Evolutionary conservation across 1,140 invertebrate species (phyloP).

Genomic region (Heliconius hermathena): DNA sequence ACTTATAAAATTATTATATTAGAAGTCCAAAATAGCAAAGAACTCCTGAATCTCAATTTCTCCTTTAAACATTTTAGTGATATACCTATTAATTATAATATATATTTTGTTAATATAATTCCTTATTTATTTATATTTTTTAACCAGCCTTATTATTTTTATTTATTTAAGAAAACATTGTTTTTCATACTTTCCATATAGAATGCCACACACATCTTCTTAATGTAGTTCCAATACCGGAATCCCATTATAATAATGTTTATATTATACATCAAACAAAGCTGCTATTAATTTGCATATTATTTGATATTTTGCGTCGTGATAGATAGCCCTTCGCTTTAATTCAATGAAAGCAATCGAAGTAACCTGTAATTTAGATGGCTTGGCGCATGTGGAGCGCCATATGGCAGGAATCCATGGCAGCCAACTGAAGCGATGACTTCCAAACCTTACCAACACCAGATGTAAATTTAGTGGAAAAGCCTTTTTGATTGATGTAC

Average conservation of each 20-base stretch:
- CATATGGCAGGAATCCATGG: slow-evolving; percentile 71
- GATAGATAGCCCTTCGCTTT: slow-evolving; percentile 59
- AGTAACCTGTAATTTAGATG: slow-evolving; percentile 75
- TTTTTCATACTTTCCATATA: no score
- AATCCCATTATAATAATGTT: neutral
- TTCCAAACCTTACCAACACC: slow-evolving; percentile 46
- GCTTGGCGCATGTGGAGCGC: slow-evolving; percentile 63
- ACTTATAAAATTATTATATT: no score
- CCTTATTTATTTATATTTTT: no score
- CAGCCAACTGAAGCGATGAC: slow-evolving; percentile 58
- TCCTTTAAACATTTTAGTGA: no score
- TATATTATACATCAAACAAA: slow-evolving; percentile 17
- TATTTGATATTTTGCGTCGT: slow-evolving; percentile 37
- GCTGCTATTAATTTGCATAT: slow-evolving; percentile 38
- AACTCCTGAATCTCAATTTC: no score
- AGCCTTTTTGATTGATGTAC: neutral
- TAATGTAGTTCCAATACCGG: neutral
- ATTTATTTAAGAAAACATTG: no score
- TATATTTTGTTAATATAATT: no score
- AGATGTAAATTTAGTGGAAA: neutral
- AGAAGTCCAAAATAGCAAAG: no score
- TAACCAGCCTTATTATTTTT: no score
- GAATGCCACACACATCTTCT: slow-evolving; percentile 6
- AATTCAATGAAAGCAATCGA: slow-evolving; percentile 73
- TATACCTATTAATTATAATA: no score